Conservation (phyloP, 2,888 invertebrate genomes). For the Tinea semifulvella region DNA sequence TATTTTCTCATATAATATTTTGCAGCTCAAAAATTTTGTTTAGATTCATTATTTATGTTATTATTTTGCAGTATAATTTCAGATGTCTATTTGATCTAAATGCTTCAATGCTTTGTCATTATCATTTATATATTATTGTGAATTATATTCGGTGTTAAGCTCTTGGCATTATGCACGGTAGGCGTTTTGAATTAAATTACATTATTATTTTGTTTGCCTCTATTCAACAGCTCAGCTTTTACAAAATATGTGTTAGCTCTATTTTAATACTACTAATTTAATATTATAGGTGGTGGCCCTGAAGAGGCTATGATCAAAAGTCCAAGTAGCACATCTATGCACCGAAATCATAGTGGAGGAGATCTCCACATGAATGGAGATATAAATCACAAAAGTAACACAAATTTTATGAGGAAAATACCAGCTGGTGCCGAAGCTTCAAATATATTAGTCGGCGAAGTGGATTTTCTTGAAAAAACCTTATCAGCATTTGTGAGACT, state of each 20-base stretch:
- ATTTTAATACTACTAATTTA: background rate
- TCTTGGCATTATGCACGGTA: conserved; percentile 1
- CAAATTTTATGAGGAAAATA: conserved; percentile 95
- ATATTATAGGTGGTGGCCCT: conserved; percentile 41
- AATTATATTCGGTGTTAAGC: background rate
- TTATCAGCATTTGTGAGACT: conserved; percentile 93
- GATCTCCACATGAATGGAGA: conserved; percentile 70
- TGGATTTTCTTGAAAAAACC: conserved; percentile 93
- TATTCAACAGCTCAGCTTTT: background rate
- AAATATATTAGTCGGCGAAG: conserved; percentile 97
- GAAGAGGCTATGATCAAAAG: conserved; percentile 77
- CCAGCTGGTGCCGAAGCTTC: conserved; percentile 97
- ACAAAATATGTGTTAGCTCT: background rate
- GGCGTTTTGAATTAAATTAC: background rate
- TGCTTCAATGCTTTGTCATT: conserved; percentile 9
- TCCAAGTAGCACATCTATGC: conserved; percentile 83
- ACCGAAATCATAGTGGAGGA: conserved; percentile 78
- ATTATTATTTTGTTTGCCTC: conserved; percentile 1
- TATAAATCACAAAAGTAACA: conserved; percentile 80
- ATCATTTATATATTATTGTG: background rate
- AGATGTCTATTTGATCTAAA: background rate
- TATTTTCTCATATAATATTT: conserved; percentile 2
- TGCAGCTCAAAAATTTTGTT: conserved; percentile 8
- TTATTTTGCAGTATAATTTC: background rate
- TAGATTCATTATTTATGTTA: conserved; percentile 5